Percentiles rank a stretch among this genome's conserved stretches.
Evolutionary conservation across 2,113 vertebrate genomes (phyloP).

Genomic region (Numida meleagris): DNA sequence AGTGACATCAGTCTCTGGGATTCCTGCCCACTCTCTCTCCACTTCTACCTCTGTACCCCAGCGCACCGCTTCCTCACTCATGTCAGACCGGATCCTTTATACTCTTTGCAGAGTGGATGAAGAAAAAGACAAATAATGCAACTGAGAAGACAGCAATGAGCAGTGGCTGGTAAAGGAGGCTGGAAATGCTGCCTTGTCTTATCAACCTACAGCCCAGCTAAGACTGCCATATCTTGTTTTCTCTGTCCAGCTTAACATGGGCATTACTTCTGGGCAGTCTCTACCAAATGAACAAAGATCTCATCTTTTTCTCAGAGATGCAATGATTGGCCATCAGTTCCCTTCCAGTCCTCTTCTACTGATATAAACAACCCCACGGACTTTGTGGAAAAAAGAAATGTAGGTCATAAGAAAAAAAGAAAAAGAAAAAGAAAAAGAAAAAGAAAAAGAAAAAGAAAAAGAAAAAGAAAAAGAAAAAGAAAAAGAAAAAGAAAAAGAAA

Average conservation of each 20-base stretch:
- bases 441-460: neutral
- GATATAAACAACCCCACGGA: neutral
- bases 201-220: neutral
- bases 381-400: neutral
- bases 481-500: neutral
- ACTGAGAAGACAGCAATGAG: neutral
- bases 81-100: neutral
- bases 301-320: neutral
- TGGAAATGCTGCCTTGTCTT: neutral
- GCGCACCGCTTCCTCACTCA: neutral
- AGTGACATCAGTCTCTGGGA: neutral
- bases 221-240: neutral
- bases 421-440: neutral
- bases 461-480: neutral
- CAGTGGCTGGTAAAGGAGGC: neutral
- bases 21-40: neutral
- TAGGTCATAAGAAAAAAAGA: neutral
- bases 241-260: neutral
- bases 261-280: neutral
- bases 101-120: neutral
- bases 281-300: neutral
- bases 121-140: neutral
- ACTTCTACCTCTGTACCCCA: conserved; percentile 9
- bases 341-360: conserved; percentile 13
- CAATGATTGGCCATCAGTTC: neutral